phyloP scores from a whole-genome alignment of 2,888 invertebrate species.

The Diarsia dahlii region DNA sequence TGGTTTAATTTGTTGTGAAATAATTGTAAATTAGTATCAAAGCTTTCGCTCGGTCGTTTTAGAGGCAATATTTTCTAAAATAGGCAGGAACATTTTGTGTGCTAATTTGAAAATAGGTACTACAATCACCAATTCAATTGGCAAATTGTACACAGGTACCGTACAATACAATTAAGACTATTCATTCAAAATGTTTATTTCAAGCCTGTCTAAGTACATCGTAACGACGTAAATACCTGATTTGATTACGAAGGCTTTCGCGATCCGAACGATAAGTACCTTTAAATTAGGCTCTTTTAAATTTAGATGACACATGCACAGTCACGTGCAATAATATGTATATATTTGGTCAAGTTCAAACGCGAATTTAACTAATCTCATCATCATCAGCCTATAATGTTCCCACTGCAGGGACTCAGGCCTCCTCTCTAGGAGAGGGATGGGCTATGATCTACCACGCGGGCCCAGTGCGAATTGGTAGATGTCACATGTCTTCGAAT shows the following conservation, averaged over 20 bases:
- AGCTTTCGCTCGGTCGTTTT: not conserved
- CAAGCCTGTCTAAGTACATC: conserved; percentile 15
- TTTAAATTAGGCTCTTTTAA: conserved; percentile 7
- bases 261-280: conserved; percentile 16
- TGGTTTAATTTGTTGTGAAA: not conserved
- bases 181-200: conserved; percentile 33
- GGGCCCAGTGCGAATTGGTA: too few species aligned
- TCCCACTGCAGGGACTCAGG: too few species aligned
- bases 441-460: too few species aligned
- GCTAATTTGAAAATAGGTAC: conserved; percentile 9
- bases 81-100: not conserved
- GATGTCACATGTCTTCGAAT: too few species aligned
- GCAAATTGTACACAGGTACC: not conserved
- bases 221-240: conserved; percentile 36
- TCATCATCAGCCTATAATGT: too few species aligned
- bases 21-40: not conserved
- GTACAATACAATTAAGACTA: conserved; percentile 26
- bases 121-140: conserved; percentile 19
- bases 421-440: too few species aligned
- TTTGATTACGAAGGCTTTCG: conserved; percentile 36
- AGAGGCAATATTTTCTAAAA: not conserved
- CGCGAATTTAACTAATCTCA: too few species aligned
- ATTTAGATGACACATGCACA: conserved; percentile 13
- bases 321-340: too few species aligned
- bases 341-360: too few species aligned